A percentile compares a stretch with the other conserved stretches of the same genome.
Conservation (phyloP, 2,797 vertebrate genomes). For the Orestias chungarensis region DNA sequence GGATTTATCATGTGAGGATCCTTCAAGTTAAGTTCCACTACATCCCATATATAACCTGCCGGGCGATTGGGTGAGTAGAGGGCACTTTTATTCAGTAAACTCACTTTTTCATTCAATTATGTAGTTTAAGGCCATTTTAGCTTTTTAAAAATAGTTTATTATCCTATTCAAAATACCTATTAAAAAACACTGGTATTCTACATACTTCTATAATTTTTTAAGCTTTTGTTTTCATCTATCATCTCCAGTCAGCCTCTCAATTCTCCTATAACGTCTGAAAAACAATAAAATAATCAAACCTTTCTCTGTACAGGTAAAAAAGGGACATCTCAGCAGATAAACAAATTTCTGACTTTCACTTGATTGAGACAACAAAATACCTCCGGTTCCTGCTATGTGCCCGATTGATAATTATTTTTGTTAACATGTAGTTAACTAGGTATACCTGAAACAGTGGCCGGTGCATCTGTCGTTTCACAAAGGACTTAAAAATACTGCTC, state of each 20-base stretch:
- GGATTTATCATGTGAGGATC: background rate
- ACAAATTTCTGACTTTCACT: background rate
- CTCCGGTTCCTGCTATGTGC: background rate
- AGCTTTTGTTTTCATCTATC: background rate
- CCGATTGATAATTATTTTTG: background rate
- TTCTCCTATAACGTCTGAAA: background rate
- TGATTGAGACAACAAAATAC: too few species aligned
- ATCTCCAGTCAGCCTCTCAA: background rate
- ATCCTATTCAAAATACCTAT: background rate
- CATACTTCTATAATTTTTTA: too few species aligned
- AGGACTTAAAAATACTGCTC: slow-evolving; percentile 22
- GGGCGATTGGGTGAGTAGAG: background rate
- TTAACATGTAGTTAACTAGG: background rate
- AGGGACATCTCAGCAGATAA: background rate
- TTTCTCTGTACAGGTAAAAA: background rate
- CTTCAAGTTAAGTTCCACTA: background rate
- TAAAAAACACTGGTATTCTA: background rate
- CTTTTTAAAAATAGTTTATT: background rate
- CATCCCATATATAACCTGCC: background rate
- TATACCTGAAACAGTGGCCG: background rate
- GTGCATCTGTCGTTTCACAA: background rate
- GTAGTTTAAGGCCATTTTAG: background rate
- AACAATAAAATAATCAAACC: background rate
- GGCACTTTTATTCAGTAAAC: background rate
- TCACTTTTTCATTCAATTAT: background rate